A percentile compares a stretch with the other conserved stretches of the same genome.
Conservation (phyloP, 2,888 invertebrate species). For the Pimpla rufipes region DNA sequence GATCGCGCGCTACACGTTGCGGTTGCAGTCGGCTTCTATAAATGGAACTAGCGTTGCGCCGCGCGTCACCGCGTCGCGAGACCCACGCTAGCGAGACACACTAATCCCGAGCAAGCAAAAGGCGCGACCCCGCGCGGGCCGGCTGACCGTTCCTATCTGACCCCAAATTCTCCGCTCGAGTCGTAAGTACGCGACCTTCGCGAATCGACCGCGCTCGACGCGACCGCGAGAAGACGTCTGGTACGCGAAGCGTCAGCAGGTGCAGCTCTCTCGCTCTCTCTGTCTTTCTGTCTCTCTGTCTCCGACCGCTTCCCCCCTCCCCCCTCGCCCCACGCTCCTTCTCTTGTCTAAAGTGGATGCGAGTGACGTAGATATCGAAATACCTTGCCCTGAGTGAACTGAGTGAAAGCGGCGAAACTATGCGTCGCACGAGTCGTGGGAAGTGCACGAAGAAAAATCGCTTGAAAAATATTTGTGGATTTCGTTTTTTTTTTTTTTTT, state of each 20-base stretch:
- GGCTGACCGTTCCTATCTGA: slow-evolving; percentile 54
- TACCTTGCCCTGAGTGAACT: not conserved
- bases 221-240: slow-evolving; percentile 50
- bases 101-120: slow-evolving; percentile 46
- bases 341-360: not conserved
- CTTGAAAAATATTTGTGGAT: too few relatives aligned
- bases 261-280: slow-evolving; percentile 49
- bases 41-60: slow-evolving; percentile 47
- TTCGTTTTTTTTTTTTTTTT: too few relatives aligned
- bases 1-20: not conserved
- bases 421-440: not conserved
- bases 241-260: slow-evolving; percentile 61
- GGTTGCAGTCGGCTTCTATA: slow-evolving; percentile 37
- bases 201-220: slow-evolving; percentile 59
- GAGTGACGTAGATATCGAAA: slow-evolving; percentile 26
- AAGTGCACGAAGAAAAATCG: not conserved
- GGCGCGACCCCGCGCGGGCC: slow-evolving; percentile 39
- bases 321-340: not conserved
- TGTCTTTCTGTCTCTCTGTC: not conserved
- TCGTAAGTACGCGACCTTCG: slow-evolving; percentile 58
- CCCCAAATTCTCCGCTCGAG: slow-evolving; percentile 58
- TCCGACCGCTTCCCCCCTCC: not conserved
- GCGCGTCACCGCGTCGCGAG: slow-evolving; percentile 26
- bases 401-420: not conserved
- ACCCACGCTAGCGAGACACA: slow-evolving; percentile 25